Percentiles rank a stretch among this genome's conserved stretches.
Evolutionary conservation across 2,113 vertebrate species (phyloP).

Genomic region (Sebastes fasciatus): DNA sequence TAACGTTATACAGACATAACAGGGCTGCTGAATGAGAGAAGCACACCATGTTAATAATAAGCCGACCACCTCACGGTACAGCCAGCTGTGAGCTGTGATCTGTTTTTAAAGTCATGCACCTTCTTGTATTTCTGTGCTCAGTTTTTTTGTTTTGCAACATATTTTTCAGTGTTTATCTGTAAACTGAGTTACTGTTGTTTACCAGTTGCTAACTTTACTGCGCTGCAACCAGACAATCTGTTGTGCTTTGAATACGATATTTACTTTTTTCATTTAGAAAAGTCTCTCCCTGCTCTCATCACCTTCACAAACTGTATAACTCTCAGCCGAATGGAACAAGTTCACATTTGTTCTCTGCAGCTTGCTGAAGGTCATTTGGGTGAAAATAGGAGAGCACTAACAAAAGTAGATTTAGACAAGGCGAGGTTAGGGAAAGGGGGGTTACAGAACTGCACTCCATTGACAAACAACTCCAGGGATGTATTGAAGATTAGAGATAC

Average conservation of each 20-base stretch:
- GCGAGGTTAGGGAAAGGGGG: neutral
- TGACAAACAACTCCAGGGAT: neutral
- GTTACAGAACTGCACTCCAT: neutral
- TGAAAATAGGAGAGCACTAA: slow-evolving; percentile 17
- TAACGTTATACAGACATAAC: no score
- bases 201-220: neutral
- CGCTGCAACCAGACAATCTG: neutral
- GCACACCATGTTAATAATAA: no score
- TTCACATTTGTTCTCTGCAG: slow-evolving; percentile 6
- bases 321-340: neutral
- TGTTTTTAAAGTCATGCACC: neutral
- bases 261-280: slow-evolving; percentile 5
- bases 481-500: neutral
- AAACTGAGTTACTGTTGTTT: neutral
- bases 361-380: slow-evolving; percentile 14
- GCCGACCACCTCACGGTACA: no score
- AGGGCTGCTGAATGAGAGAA: no score
- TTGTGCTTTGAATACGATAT: slow-evolving; percentile 4
- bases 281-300: neutral
- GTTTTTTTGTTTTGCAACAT: neutral
- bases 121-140: neutral
- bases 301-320: neutral
- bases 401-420: slow-evolving; percentile 1
- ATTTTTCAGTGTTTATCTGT: no score
- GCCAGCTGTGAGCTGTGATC: neutral